Evolutionary conservation across 2,797 vertebrate species (phyloP), one percentile per base, ranked within the genome.

Genomic region (Phrynocephalus guinanensis): DNA sequence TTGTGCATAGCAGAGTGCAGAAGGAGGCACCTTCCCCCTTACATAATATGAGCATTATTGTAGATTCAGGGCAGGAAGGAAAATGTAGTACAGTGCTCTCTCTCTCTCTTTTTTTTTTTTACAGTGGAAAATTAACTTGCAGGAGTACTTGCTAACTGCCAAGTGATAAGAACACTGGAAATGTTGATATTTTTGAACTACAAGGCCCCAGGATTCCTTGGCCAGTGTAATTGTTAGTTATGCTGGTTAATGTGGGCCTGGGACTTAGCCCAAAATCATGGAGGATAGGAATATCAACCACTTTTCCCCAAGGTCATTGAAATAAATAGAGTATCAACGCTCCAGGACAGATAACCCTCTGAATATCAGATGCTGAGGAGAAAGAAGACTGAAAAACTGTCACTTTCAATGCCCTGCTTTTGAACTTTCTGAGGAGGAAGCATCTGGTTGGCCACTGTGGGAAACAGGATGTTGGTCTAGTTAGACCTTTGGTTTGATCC

Each of bases 381-480:
- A 60, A 30, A 79, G 28, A 79, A 30, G 18, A 56, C 52, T 16
- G 48, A 67, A 70, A 82, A 6, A 16, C 16, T 44, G 48, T 70
- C 67, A 68, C 44, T n/a, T 82, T 70, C 28, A 70, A 44, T 70
- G 26, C 38, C 38, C 63, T 82, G 38, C 63, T 26, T 82, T 9
- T 86, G 9, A 56, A 79, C 30, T 67, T 79, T 71, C 48, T 50
- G 52, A 71, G 30, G 44, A 86, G 22, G n/a, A 68, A 79, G 83
- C 63, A 48, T 67, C 13, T 86, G n/a, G 48, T 79, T 86, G 67
- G 78, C 30, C 24, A 71, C 7, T 70, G 50, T 48, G 15, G 66
- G 44, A 70, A 82, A 38, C 8, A 38, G 22, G 66, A 79, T 79
- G 11, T 28, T 77, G 38, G 60, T 44, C 66, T 79, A 79, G 48